Percentiles rank a stretch among this genome's conserved stretches.
Evolutionary conservation across 2,888 invertebrate genomes (phyloP).

Genomic region (Phyllotreta cruciferae): DNA sequence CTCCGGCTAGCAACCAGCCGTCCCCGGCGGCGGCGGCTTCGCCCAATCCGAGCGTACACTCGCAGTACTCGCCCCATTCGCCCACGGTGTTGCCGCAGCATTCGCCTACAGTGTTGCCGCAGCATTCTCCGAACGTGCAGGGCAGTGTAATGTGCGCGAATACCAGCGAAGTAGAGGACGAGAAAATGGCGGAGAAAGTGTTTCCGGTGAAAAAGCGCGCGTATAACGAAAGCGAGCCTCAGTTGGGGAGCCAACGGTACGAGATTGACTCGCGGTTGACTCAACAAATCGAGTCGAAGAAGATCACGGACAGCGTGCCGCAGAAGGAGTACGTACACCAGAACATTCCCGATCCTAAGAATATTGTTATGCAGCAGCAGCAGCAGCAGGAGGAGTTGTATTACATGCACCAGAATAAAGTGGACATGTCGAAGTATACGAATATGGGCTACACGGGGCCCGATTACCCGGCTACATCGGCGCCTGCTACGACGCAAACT

Average conservation of each 20-base stretch:
- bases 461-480: constrained; percentile 46
- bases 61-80: constrained; percentile 43
- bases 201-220: constrained; percentile 72
- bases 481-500: constrained; percentile 35
- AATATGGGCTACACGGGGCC: constrained; percentile 57
- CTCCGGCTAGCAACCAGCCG: constrained; percentile 53
- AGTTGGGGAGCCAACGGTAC: constrained; percentile 38
- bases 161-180: constrained; percentile 29
- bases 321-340: constrained; percentile 51
- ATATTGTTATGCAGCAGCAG: constrained; percentile 35
- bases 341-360: constrained; percentile 54
- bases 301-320: constrained; percentile 35
- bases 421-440: constrained; percentile 57
- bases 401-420: constrained; percentile 44
- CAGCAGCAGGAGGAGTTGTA: constrained; percentile 27
- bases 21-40: constrained; percentile 41
- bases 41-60: constrained; percentile 39
- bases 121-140: constrained; percentile 36
- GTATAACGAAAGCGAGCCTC: constrained; percentile 63
- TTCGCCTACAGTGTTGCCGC: constrained; percentile 35
- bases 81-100: constrained; percentile 29
- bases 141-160: constrained; percentile 9
- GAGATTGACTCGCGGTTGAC: constrained; percentile 37
- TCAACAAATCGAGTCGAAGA: constrained; percentile 37
- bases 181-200: constrained; percentile 52